phyloP scores from a whole-genome alignment of 2,797 vertebrate genomes.

The Peromyscus aztecus region DNA sequence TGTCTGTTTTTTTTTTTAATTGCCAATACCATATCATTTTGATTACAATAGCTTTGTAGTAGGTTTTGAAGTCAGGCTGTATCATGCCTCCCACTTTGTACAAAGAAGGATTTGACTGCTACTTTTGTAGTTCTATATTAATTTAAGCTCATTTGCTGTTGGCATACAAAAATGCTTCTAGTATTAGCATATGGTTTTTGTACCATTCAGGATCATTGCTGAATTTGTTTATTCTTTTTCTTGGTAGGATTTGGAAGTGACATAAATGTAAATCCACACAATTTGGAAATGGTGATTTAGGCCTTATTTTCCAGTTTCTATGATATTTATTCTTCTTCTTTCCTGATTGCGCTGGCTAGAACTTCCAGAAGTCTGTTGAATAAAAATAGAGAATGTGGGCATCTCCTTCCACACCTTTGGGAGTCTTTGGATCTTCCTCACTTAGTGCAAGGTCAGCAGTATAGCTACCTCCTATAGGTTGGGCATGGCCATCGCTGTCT shows the following conservation, averaged over 20 bases:
- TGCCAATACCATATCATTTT: neutral
- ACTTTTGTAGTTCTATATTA: neutral
- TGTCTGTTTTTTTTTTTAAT: neutral
- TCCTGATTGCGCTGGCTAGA: neutral
- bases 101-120: neutral
- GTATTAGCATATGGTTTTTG: neutral
- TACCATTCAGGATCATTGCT: neutral
- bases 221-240: neutral
- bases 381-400: neutral
- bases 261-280: neutral
- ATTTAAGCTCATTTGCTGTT: neutral
- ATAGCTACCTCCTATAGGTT: neutral
- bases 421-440: neutral
- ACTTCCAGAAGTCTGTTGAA: neutral
- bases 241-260: no score
- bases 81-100: neutral
- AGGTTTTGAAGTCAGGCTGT: neutral
- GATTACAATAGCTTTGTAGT: neutral
- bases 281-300: neutral
- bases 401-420: neutral
- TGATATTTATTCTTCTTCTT: neutral
- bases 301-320: neutral
- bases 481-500: neutral
- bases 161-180: neutral
- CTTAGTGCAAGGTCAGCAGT: neutral